These are phyloP conservation scores for Caerostris darwini DNA, from an alignment of 1,140 invertebrate species.

Conservation along the genomic window DNA sequence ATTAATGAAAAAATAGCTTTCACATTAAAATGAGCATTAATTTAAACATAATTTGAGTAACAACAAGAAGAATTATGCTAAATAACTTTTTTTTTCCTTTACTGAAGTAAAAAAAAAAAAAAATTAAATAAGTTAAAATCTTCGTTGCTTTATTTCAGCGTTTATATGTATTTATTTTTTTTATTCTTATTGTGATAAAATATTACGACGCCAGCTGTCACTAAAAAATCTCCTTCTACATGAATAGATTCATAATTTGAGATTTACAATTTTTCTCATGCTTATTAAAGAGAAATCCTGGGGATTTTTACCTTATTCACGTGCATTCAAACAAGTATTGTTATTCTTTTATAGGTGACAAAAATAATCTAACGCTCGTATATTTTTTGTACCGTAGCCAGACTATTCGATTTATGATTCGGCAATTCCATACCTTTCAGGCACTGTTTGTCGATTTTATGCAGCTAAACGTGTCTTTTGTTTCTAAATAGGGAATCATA, in stretches of 20 bases:
- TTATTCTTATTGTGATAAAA: not conserved
- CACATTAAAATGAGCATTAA: too few relatives aligned
- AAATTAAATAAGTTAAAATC: too few relatives aligned
- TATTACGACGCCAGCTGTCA: not conserved
- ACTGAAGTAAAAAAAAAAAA: too few relatives aligned
- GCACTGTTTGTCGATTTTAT: not conserved
- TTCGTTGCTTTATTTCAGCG: too few relatives aligned
- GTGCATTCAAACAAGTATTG: not conserved
- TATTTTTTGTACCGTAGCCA: not conserved
- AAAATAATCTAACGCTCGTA: not conserved
- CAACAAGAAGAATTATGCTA: too few relatives aligned
- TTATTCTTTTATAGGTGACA: not conserved
- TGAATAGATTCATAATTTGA: not conserved
- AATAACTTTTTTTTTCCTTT: too few relatives aligned
- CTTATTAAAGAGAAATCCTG: not conserved
- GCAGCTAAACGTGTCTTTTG: not conserved
- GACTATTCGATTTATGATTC: not conserved
- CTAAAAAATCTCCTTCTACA: not conserved
- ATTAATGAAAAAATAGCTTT: too few relatives aligned
- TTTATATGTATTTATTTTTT: too few relatives aligned
- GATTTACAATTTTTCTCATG: not conserved
- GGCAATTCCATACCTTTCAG: not conserved
- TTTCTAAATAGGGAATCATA: constrained; percentile 6
- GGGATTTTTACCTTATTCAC: not conserved
- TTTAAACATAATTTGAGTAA: too few relatives aligned